Conservation (phyloP, 2,888 invertebrate genomes). For the Eupelmus urozonus region DNA sequence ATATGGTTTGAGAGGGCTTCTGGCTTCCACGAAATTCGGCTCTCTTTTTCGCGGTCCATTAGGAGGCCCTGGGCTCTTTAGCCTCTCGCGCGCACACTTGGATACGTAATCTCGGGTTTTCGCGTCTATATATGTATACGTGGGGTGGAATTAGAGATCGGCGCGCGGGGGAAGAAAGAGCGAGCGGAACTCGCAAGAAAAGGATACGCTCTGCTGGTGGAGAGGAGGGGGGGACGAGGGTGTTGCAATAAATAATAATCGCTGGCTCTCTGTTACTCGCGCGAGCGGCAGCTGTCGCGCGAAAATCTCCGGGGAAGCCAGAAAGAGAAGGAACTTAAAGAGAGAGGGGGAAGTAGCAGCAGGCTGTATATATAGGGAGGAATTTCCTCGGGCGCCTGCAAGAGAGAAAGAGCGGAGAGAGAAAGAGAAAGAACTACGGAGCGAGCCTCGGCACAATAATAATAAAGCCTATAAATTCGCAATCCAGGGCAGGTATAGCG, state of each 20-base stretch:
- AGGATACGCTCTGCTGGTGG: background rate
- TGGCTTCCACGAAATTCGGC: too few species aligned
- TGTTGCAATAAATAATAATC: conserved; percentile 57
- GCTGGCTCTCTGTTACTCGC: conserved; percentile 12
- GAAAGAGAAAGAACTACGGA: background rate
- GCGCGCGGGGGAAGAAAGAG: background rate
- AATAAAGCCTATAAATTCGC: conserved; percentile 59
- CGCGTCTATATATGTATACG: too few species aligned
- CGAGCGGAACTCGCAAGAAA: background rate
- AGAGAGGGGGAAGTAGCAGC: background rate
- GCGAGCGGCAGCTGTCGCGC: conserved; percentile 53
- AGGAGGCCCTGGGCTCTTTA: too few species aligned
- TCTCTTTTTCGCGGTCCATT: too few species aligned
- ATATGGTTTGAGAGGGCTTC: too few species aligned
- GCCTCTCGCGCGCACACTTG: too few species aligned
- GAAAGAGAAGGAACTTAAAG: background rate
- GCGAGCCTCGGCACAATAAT: conserved; percentile 16
- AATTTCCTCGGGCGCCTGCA: conserved; percentile 31
- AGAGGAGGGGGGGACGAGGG: conserved; percentile 24
- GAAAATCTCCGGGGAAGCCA: conserved; percentile 48
- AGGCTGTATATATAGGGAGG: conserved; percentile 1
- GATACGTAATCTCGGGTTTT: too few species aligned
- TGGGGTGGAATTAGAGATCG: background rate
- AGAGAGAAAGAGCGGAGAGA: background rate
- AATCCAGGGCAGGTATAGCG: conserved; percentile 37